Evolutionary conservation across 2,113 vertebrate species (phyloP).

Genomic region (Sturnus vulgaris): DNA sequence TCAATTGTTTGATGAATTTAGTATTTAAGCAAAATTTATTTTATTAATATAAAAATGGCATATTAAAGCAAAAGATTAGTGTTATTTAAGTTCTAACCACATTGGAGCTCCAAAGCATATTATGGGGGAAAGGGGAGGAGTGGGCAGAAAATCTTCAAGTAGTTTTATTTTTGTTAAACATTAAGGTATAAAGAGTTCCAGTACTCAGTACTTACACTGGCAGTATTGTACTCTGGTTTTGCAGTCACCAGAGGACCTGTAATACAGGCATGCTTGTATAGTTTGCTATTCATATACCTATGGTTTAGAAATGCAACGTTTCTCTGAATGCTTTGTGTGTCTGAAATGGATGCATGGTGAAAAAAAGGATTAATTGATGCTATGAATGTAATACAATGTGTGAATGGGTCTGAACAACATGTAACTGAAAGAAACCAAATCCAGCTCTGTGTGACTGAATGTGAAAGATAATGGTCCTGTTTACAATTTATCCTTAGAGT

Average conservation of each 20-base stretch:
- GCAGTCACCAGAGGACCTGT: background rate
- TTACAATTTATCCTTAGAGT: background rate
- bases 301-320: background rate
- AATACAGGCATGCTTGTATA: background rate
- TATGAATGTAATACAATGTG: background rate
- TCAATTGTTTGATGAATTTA: background rate
- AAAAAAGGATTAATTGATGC: background rate
- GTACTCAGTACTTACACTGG: background rate
- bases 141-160: conserved; percentile 30
- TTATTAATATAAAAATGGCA: background rate
- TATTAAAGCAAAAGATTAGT: conserved; percentile 36
- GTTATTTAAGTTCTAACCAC: conserved; percentile 46
- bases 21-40: background rate
- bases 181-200: background rate
- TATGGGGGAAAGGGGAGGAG: conserved; percentile 65
- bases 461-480: background rate
- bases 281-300: background rate
- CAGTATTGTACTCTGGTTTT: background rate
- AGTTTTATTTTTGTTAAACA: background rate
- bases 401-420: background rate
- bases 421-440: background rate
- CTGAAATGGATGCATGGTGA: background rate
- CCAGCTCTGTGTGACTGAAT: background rate
- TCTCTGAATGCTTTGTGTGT: background rate
- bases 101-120: conserved; percentile 72